Evolutionary conservation across 2,797 vertebrate genomes (phyloP).

Genomic region (Ctenopoma multispine): DNA sequence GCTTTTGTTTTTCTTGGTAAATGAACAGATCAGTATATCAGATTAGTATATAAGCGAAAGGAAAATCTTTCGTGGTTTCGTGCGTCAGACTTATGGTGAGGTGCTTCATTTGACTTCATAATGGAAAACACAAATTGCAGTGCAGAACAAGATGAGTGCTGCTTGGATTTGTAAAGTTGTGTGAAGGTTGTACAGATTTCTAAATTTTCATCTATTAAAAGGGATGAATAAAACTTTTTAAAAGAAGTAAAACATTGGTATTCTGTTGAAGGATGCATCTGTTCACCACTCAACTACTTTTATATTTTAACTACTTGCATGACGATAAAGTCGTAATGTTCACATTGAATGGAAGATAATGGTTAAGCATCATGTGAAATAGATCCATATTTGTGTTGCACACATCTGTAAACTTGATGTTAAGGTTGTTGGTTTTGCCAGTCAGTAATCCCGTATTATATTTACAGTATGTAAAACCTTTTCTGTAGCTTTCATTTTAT

Average conservation of each 20-base stretch:
- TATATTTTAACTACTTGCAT: too few relatives aligned
- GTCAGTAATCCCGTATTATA: background rate
- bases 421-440: too few relatives aligned
- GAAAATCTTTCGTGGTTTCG: background rate
- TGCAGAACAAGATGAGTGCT: background rate
- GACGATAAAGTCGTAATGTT: background rate
- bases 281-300: too few relatives aligned
- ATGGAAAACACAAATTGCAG: background rate
- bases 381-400: background rate
- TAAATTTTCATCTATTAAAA: background rate
- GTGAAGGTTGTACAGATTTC: conserved; percentile 6
- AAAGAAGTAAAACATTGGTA: too few relatives aligned
- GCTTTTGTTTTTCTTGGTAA: conserved; percentile 8
- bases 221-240: background rate
- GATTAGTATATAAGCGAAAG: conserved; percentile 2
- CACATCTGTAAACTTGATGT: background rate
- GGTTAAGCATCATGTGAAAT: background rate
- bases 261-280: conserved; percentile 14
- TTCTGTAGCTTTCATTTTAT: conserved; percentile 29
- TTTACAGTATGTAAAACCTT: background rate
- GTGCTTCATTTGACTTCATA: background rate
- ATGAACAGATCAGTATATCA: conserved; percentile 49
- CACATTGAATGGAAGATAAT: background rate
- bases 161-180: background rate
- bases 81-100: background rate